Conservation (phyloP, 2,888 invertebrate genomes). For the Luperina nickerlii region DNA sequence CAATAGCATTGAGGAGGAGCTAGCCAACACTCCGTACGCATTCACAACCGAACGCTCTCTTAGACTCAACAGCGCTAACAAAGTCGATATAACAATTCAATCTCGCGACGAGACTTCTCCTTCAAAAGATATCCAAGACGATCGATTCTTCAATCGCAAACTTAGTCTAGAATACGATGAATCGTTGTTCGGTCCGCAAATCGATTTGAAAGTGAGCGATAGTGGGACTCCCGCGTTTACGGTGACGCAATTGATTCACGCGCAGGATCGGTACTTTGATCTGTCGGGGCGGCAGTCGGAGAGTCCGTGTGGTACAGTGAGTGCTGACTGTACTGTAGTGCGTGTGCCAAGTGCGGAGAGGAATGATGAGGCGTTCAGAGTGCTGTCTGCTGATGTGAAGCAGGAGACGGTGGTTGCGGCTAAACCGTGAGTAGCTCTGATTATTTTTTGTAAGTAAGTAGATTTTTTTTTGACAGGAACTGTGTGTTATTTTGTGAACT, state of each 20-base stretch:
- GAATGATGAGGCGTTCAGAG: constrained; percentile 77
- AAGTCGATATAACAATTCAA: constrained; percentile 83
- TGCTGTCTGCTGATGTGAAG: constrained; percentile 73
- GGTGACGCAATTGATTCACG: constrained; percentile 86
- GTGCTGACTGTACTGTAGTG: constrained; percentile 73
- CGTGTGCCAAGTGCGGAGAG: constrained; percentile 72
- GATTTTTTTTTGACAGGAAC: neutral
- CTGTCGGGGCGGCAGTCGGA: constrained; percentile 75
- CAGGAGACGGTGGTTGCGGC: constrained; percentile 65
- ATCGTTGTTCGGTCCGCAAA: constrained; percentile 79
- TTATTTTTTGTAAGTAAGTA: neutral
- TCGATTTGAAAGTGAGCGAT: constrained; percentile 74
- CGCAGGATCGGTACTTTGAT: constrained; percentile 87
- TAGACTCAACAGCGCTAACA: constrained; percentile 72
- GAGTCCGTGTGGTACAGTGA: constrained; percentile 67
- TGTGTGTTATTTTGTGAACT: neutral
- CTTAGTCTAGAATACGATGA: constrained; percentile 74
- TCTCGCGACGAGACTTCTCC: constrained; percentile 75
- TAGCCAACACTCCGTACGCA: constrained; percentile 89
- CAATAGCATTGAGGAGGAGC: constrained; percentile 88
- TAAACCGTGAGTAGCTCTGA: constrained; percentile 74
- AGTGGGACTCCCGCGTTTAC: constrained; percentile 82
- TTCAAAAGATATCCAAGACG: constrained; percentile 83
- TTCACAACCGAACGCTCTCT: constrained; percentile 83
- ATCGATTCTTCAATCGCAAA: constrained; percentile 80